Percentiles rank a stretch among this genome's conserved stretches.
Conservation (phyloP, 1,140 invertebrate species). For the Acromyrmex echinatior region DNA sequence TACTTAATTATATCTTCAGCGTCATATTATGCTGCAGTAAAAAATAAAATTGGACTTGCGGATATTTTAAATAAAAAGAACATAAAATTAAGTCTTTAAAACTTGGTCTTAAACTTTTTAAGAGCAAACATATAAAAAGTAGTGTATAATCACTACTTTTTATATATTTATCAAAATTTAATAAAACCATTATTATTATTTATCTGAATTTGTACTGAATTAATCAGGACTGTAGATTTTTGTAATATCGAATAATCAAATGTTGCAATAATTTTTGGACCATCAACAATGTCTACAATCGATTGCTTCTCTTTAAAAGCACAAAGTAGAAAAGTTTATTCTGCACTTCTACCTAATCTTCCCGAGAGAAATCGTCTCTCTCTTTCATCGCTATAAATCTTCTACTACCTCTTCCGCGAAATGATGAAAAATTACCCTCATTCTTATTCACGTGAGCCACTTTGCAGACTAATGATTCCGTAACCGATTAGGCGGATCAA, state of each 20-base stretch:
- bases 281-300: background rate
- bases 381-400: conserved; percentile 46
- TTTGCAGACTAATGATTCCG: conserved; percentile 47
- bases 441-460: conserved; percentile 46
- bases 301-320: conserved; percentile 31
- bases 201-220: background rate
- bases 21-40: too few species aligned
- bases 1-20: too few species aligned
- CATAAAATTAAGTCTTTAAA: too few species aligned
- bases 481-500: conserved; percentile 29
- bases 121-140: too few species aligned
- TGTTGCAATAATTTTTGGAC: background rate
- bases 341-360: conserved; percentile 29
- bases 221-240: background rate
- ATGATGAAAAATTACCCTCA: conserved; percentile 55
- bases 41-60: too few species aligned
- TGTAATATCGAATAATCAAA: conserved; percentile 17
- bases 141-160: background rate
- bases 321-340: conserved; percentile 32
- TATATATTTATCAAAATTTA: too few species aligned
- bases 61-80: too few species aligned
- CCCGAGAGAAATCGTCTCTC: conserved; percentile 23
- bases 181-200: too few species aligned
- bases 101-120: too few species aligned
- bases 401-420: background rate